Evolutionary conservation across 1,140 invertebrate genomes (phyloP).

Genomic region (Mactra quadrangularis): DNA sequence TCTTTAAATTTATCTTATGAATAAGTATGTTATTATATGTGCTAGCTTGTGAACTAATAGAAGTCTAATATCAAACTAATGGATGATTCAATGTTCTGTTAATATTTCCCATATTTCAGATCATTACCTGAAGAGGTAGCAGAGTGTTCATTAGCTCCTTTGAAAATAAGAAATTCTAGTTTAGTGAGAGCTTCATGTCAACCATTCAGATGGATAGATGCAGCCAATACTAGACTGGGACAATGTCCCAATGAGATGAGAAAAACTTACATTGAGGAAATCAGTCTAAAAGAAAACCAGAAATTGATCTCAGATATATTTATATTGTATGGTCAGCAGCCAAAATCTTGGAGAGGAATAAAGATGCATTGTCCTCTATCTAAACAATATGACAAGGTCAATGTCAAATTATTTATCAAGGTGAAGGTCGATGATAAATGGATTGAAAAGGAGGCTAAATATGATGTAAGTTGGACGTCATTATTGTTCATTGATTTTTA

Average conservation of each 20-base stretch:
- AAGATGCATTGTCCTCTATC: conserved; percentile 50
- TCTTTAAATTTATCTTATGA: too few species aligned
- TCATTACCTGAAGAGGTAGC: conserved; percentile 51
- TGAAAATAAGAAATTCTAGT: conserved; percentile 45
- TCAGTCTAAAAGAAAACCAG: conserved; percentile 45
- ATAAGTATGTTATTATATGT: too few species aligned
- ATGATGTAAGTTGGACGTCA: conserved; percentile 60
- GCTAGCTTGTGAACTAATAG: too few species aligned
- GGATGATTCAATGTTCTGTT: too few species aligned
- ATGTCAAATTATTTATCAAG: conserved; percentile 50
- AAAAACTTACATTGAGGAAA: conserved; percentile 51
- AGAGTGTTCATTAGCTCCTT: conserved; percentile 38
- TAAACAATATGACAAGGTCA: conserved; percentile 50
- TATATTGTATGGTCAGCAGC: conserved; percentile 25
- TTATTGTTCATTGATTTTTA: too few species aligned
- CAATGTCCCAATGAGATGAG: conserved; percentile 47
- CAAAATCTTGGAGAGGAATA: conserved; percentile 33
- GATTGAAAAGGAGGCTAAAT: conserved; percentile 20
- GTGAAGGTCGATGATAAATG: conserved; percentile 54
- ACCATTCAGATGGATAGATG: conserved; percentile 54
- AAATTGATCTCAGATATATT: conserved; percentile 61
- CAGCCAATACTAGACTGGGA: conserved; percentile 36
- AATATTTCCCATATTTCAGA: too few species aligned
- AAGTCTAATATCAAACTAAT: too few species aligned
- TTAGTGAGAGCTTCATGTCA: conserved; percentile 46